Evolutionary conservation across 2,888 invertebrate genomes (phyloP), one percentile per base, ranked within the genome.

Genomic region (Catocala nupta): DNA sequence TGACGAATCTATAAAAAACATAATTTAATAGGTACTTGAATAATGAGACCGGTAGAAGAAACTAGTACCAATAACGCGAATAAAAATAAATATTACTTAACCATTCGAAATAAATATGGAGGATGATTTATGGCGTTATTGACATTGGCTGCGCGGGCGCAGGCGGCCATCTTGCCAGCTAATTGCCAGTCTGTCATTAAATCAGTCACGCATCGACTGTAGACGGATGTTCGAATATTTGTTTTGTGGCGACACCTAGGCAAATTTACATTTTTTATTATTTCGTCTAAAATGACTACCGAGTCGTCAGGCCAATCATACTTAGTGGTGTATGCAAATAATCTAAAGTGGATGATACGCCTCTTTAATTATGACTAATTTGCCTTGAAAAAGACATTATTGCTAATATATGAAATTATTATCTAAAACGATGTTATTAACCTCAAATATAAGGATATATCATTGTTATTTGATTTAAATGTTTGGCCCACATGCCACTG

Each of bases 91-190:
- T 81, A 84, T 83, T 83, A 81, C 78, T 82, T 82, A 81, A 85
- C 75, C 82, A 84, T 84, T 86, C 81, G 84, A 86, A 90, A 91
- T 89, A 88, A 92, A 91, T 85, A 91, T 92, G 90, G 91, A 91
- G 89, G 86, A 88, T 93, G 91, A 93, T 90, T 87, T 87, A 91
- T 86, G 81, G 82, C 87, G 86, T 71, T 90, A 90, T 90, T 91
- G 91, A 90, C 91, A 90, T 85, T 88, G 87, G 79, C 67, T 81
- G 88, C 89, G 90, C 88, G 84, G 84, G 86, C 87, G 87, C 86
- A 70, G 75, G 82, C 87, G 78, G 93, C 93, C 93, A 93, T 93
- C 86, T 93, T 93, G 92, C 74, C 81, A 74, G 85, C 86, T 90
- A 91, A 91, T 92, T 91, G 85, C 85, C 84, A 81, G 83, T 83